phyloP scores from a whole-genome alignment of 2,797 vertebrate genomes.

The Ctenopoma kingsleyae region DNA sequence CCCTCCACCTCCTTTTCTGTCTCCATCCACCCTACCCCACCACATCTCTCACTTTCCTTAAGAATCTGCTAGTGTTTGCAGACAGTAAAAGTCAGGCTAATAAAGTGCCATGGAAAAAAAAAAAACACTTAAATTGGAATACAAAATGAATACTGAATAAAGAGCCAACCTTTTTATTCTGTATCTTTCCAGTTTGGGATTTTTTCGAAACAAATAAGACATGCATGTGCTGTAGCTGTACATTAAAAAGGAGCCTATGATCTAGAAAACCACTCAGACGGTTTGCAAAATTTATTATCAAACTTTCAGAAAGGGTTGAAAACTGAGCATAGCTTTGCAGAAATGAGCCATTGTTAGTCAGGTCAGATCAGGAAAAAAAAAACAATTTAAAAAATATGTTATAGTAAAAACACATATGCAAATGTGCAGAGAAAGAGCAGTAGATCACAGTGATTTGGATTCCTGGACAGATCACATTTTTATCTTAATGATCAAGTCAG shows the following conservation, averaged over 20 bases:
- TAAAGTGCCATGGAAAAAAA: conserved; percentile 86
- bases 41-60: conserved; percentile 42
- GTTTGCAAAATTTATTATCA: conserved; percentile 63
- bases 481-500: not conserved
- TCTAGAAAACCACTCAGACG: conserved; percentile 51
- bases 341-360: not conserved
- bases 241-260: conserved; percentile 21
- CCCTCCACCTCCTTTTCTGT: conserved; percentile 58
- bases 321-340: conserved; percentile 9
- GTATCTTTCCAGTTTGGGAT: conserved; percentile 61
- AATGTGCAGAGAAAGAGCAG: not conserved
- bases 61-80: conserved; percentile 79
- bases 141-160: conserved; percentile 87
- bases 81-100: conserved; percentile 88
- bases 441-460: not conserved
- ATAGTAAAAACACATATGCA: not conserved
- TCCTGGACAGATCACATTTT: not conserved
- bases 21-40: conserved; percentile 58
- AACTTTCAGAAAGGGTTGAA: conserved; percentile 27
- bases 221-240: conserved; percentile 18
- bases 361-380: conserved; percentile 44
- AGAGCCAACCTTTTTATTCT: conserved; percentile 65
- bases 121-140: conserved; percentile 88
- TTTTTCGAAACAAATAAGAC: conserved; percentile 71
- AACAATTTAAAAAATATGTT: not conserved